Evolutionary conservation across 1,140 invertebrate genomes (phyloP).

Genomic region (Drosophila pseudoananassae): DNA sequence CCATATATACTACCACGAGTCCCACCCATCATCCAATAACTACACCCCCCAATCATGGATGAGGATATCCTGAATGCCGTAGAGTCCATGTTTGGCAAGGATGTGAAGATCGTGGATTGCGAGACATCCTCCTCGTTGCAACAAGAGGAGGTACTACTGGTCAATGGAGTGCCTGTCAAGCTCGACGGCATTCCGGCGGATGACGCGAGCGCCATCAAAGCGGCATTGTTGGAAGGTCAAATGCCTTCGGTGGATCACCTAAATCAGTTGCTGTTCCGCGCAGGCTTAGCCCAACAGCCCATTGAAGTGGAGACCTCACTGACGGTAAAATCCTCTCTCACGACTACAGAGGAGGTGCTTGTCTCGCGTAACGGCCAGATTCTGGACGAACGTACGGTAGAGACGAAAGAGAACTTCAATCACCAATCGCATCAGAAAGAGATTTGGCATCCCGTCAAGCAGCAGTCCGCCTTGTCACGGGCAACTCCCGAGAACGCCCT

Average conservation of each 20-base stretch:
- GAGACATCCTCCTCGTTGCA: slow-evolving; percentile 90
- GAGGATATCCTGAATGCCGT: slow-evolving; percentile 92
- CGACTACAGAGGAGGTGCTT: slow-evolving; percentile 90
- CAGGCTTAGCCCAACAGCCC: slow-evolving; percentile 88
- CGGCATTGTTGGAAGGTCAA: slow-evolving; percentile 89
- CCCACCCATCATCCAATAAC: not conserved
- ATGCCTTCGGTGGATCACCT: slow-evolving; percentile 90
- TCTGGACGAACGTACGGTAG: slow-evolving; percentile 89
- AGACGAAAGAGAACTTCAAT: slow-evolving; percentile 90
- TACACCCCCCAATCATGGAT: slow-evolving; percentile 85
- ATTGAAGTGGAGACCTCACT: slow-evolving; percentile 90
- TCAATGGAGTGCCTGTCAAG: slow-evolving; percentile 90
- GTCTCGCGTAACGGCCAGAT: slow-evolving; percentile 89
- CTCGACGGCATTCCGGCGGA: slow-evolving; percentile 85
- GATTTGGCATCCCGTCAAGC: slow-evolving; percentile 87
- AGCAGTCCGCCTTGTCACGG: slow-evolving; percentile 38
- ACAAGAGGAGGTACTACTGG: slow-evolving; percentile 90
- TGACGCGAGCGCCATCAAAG: slow-evolving; percentile 89
- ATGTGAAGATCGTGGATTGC: slow-evolving; percentile 90
- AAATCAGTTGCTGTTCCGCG: slow-evolving; percentile 89
- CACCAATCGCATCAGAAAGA: slow-evolving; percentile 89
- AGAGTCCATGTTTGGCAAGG: slow-evolving; percentile 90
- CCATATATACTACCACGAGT: slow-evolving; percentile 35
- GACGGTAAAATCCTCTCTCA: slow-evolving; percentile 89
- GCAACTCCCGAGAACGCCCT: slow-evolving; percentile 68